Evolutionary conservation across 2,888 invertebrate species (phyloP).

Genomic region (Ennomos erosarius): DNA sequence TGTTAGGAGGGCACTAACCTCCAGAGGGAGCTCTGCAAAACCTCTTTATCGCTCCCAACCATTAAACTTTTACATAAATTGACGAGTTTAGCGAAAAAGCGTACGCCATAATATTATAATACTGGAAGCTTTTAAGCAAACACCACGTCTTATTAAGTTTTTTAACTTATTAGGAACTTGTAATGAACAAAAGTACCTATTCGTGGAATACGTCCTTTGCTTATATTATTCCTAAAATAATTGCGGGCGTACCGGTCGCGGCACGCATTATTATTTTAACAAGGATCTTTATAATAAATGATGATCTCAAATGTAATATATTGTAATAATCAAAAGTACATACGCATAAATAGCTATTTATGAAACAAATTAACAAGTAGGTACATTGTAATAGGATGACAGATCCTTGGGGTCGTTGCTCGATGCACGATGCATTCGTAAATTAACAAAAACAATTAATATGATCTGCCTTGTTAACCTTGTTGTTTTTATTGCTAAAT

Average conservation of each 20-base stretch:
- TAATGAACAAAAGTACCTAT: too few species aligned
- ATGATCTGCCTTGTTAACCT: slow-evolving; percentile 29
- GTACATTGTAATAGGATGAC: slow-evolving; percentile 34
- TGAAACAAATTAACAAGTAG: slow-evolving; percentile 38
- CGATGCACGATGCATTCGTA: slow-evolving; percentile 41
- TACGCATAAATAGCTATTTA: slow-evolving; percentile 38
- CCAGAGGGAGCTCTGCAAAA: slow-evolving; percentile 43
- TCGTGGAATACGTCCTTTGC: too few species aligned
- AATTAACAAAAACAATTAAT: slow-evolving; percentile 34
- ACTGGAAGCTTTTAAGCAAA: slow-evolving; percentile 25
- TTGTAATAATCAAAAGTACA: slow-evolving; percentile 39
- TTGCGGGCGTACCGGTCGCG: slow-evolving; percentile 14
- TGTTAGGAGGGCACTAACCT: slow-evolving; percentile 71
- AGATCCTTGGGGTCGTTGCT: slow-evolving; percentile 39
- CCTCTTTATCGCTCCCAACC: slow-evolving; percentile 38
- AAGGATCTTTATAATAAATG: slow-evolving; percentile 38
- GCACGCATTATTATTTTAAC: slow-evolving; percentile 33
- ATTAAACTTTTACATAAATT: slow-evolving; percentile 47
- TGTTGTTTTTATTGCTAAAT: slow-evolving; percentile 18
- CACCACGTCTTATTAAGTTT: background rate
- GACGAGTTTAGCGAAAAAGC: slow-evolving; percentile 36
- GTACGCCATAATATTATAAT: slow-evolving; percentile 25
- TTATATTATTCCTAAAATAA: slow-evolving; percentile 25
- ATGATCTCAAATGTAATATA: slow-evolving; percentile 38
- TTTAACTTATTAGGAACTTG: background rate